Evolutionary conservation across 2,888 invertebrate genomes (phyloP).

Genomic region (Dexiosoma caninum): DNA sequence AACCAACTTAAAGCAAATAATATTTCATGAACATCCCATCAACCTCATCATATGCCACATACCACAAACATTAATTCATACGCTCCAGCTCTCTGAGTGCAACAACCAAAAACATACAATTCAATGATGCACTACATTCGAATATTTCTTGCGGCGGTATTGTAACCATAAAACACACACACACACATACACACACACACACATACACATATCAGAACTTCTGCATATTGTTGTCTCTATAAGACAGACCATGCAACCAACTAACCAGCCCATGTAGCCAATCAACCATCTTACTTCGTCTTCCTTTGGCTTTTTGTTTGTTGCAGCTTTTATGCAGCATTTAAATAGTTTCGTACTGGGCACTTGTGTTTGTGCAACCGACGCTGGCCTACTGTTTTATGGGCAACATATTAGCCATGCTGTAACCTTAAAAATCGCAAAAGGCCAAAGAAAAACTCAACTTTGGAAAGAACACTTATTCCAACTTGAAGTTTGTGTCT

Average conservation of each 20-base stretch:
- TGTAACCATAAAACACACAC: slow-evolving; percentile 47
- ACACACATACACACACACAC: not conserved
- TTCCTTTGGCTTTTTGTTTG: not conserved
- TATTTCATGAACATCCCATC: slow-evolving; percentile 54
- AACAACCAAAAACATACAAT: slow-evolving; percentile 50
- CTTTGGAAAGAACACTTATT: slow-evolving; percentile 40
- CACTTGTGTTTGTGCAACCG: slow-evolving; percentile 59
- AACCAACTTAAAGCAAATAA: slow-evolving; percentile 60
- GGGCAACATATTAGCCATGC: slow-evolving; percentile 71
- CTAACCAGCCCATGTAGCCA: not conserved
- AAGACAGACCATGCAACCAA: slow-evolving; percentile 27
- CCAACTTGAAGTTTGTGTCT: slow-evolving; percentile 21
- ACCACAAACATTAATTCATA: slow-evolving; percentile 26
- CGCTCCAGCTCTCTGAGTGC: not conserved
- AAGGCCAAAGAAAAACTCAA: not conserved
- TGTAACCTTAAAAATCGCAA: slow-evolving; percentile 52
- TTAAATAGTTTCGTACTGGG: slow-evolving; percentile 44
- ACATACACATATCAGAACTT: not conserved
- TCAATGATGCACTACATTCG: slow-evolving; percentile 63
- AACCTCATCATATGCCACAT: slow-evolving; percentile 28
- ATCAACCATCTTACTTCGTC: not conserved
- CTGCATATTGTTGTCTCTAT: slow-evolving; percentile 42
- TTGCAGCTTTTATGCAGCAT: slow-evolving; percentile 21
- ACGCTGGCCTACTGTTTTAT: slow-evolving; percentile 71
- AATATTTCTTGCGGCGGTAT: slow-evolving; percentile 58